Conservation (phyloP, 2,888 invertebrate species). For the Cryptocephalus primarius region DNA sequence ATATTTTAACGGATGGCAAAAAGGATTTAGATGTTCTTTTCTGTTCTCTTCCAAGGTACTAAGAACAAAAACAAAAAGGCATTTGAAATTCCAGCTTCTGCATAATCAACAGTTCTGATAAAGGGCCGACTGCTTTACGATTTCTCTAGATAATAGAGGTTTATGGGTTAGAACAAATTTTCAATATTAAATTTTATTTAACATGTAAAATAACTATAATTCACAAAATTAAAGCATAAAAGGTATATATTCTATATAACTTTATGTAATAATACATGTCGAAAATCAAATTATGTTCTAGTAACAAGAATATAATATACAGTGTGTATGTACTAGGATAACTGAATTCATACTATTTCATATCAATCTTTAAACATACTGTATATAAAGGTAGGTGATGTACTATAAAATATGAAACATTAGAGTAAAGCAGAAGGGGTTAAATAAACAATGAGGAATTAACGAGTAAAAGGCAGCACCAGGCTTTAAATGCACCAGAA, state of each 20-base stretch:
- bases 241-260: constrained; percentile 12
- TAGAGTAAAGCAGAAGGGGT: not conserved
- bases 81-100: too few relatives aligned
- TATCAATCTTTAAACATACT: not conserved
- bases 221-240: constrained; percentile 23
- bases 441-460: not conserved
- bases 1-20: too few relatives aligned
- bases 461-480: constrained; percentile 4
- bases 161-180: not conserved
- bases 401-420: constrained; percentile 1
- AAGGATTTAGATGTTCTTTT: too few relatives aligned
- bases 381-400: constrained; percentile 12
- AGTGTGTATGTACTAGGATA: too few relatives aligned
- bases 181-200: constrained; percentile 18
- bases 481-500: constrained; percentile 1
- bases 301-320: constrained; percentile 7
- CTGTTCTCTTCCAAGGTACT: too few relatives aligned
- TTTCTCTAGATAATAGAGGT: too few relatives aligned
- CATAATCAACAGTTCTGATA: too few relatives aligned
- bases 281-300: constrained; percentile 11
- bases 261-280: constrained; percentile 12
- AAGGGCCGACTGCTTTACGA: too few relatives aligned
- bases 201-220: constrained; percentile 21
- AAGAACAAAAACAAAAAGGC: too few relatives aligned
- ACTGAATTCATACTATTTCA: too few relatives aligned